phyloP scores from a whole-genome alignment of 2,797 vertebrate species.

The Hemitrygon akajei region DNA sequence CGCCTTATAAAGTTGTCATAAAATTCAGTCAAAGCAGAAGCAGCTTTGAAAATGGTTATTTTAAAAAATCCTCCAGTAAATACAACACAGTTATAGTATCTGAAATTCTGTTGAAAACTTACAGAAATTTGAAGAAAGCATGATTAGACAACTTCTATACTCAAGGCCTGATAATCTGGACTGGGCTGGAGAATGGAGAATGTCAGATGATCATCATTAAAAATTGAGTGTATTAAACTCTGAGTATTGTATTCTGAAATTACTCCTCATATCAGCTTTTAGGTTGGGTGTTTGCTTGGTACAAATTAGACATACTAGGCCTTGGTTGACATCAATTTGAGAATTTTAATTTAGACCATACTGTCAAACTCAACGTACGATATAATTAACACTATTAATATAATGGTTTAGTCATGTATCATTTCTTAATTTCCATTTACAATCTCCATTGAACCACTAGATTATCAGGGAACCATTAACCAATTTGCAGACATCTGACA shows the following conservation, averaged over 20 bases:
- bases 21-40: neutral
- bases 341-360: neutral
- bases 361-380: neutral
- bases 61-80: neutral
- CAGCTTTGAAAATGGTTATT: neutral
- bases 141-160: too few species aligned
- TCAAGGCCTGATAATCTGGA: too few species aligned
- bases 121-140: neutral
- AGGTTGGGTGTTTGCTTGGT: neutral
- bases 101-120: neutral
- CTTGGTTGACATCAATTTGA: neutral
- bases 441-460: neutral
- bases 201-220: neutral
- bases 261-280: neutral
- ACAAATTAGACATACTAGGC: neutral
- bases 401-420: neutral
- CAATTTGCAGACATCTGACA: neutral
- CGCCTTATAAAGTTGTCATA: neutral
- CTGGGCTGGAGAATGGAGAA: neutral
- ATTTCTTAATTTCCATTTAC: conserved; percentile 3
- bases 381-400: neutral
- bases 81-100: neutral
- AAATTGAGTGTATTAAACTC: neutral
- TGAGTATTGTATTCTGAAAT: neutral
- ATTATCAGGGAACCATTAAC: neutral